These are phyloP conservation scores for Lanius collurio DNA, from an alignment of 2,113 vertebrate species.

Conservation along the genomic window DNA sequence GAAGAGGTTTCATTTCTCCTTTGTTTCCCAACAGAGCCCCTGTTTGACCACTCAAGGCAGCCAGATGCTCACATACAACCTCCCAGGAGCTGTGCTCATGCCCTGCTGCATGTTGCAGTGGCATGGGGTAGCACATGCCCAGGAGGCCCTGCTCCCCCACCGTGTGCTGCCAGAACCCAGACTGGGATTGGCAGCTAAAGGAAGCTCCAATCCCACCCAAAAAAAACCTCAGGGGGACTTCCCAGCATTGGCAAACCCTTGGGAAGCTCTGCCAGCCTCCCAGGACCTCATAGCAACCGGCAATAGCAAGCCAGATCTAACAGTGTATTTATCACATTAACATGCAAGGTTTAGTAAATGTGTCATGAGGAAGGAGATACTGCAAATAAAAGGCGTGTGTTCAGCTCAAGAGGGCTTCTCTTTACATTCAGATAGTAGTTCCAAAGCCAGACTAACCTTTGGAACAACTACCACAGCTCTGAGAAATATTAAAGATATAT, in stretches of 20 bases:
- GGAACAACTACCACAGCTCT: background rate
- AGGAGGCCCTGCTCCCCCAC: background rate
- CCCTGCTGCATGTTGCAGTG: accelerated
- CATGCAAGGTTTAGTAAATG: background rate
- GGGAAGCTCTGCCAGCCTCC: background rate
- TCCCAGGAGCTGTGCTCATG: background rate
- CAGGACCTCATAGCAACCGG: background rate
- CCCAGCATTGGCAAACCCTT: background rate
- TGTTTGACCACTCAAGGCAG: background rate
- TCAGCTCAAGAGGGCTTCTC: background rate
- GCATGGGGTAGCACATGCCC: accelerated
- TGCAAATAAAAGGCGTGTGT: background rate
- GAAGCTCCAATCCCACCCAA: background rate
- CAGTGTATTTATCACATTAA: background rate
- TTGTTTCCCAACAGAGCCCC: background rate
- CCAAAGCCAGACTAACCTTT: background rate
- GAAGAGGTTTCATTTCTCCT: background rate
- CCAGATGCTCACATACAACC: background rate
- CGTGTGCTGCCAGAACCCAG: background rate
- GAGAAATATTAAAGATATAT: background rate
- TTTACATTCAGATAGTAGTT: background rate
- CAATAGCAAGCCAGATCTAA: background rate
- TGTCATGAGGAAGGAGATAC: background rate
- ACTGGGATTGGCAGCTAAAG: background rate
- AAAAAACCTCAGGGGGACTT: background rate